Evolutionary conservation across 2,113 vertebrate genomes (phyloP), one percentile per base, ranked within the genome.

Genomic region (Verasper variegatus): DNA sequence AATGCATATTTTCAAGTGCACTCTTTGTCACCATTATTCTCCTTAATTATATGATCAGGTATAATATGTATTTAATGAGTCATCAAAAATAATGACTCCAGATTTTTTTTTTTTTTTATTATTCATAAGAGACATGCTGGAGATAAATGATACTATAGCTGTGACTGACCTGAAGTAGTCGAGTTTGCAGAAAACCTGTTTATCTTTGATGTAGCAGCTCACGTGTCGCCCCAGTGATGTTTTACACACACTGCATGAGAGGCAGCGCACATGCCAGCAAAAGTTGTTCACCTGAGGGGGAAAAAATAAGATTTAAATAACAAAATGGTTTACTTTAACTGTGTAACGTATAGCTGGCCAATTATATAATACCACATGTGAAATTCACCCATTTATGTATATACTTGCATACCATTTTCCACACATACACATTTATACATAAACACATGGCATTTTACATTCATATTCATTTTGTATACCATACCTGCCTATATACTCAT

Each of bases 131-230:
- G 31, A 31, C 31, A 31, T 31, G 26, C 3, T 64, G 15, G 7
- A 65, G 27, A 56, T 17, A n/a, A 52, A n/a, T 3, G 12, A 23
- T 55, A 11, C 21, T 23, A 49, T 49, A 17, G n/a, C 1, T n/a
- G 3, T 5, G 23, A 35, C 45, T 27, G 95, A 99, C 98, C 98
- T 97, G 94, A 99, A 98, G 91, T 99, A 99, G 92, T 99, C 98
- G 0, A 99, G 95, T 92, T 99, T 99, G 93, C 98, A 99, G 93
- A 97, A 99, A 74, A 99, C 95, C 76, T 98, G 96, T 89, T 95
- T 96, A 51, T 98, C 98, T 94, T 98, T 99, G 83, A 99, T 96
- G 66, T 97, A 99, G 88, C 98, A 99, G 93, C 97, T 99, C 23
- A 97, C 97, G 6, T 99, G 98, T 37, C 97, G 95, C 70, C 97